These are phyloP conservation scores for Calliphora vomitoria DNA, from an alignment of 2,888 invertebrate species.

Conservation along the genomic window DNA sequence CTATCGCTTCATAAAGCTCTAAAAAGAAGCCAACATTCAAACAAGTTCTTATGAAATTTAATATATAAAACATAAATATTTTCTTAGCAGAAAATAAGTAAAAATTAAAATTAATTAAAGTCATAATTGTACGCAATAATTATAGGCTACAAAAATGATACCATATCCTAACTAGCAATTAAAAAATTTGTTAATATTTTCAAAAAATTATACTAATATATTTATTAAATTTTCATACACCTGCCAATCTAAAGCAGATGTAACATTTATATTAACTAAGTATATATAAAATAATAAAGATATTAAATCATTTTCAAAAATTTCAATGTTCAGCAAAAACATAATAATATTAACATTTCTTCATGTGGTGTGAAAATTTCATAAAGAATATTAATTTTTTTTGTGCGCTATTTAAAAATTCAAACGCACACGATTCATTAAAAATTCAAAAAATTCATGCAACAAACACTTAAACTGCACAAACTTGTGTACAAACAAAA, in stretches of 20 bases:
- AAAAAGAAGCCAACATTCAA: too few relatives aligned
- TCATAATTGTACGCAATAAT: background rate
- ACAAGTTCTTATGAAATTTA: too few relatives aligned
- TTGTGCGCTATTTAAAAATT: conserved; percentile 16
- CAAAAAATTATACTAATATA: background rate
- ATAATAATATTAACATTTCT: conserved; percentile 39
- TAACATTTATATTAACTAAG: conserved; percentile 13
- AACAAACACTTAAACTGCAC: conserved; percentile 43
- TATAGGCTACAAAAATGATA: background rate
- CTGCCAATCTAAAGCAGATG: conserved; percentile 57
- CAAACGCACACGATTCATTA: conserved; percentile 61
- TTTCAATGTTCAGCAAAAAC: conserved; percentile 17
- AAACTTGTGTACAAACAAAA: background rate
- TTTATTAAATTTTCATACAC: conserved; percentile 32
- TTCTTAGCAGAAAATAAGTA: too few relatives aligned
- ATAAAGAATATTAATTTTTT: conserved; percentile 68
- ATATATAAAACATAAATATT: too few relatives aligned
- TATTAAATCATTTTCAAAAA: conserved; percentile 67
- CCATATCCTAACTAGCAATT: background rate
- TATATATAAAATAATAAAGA: conserved; percentile 51
- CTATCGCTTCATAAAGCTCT: too few relatives aligned
- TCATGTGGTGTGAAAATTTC: conserved; percentile 67
- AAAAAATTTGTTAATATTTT: conserved; percentile 28
- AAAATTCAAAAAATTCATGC: conserved; percentile 56
- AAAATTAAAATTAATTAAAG: background rate